These are phyloP conservation scores for Lithophane leautieri DNA, from an alignment of 2,888 invertebrate genomes.

Conservation along the genomic window DNA sequence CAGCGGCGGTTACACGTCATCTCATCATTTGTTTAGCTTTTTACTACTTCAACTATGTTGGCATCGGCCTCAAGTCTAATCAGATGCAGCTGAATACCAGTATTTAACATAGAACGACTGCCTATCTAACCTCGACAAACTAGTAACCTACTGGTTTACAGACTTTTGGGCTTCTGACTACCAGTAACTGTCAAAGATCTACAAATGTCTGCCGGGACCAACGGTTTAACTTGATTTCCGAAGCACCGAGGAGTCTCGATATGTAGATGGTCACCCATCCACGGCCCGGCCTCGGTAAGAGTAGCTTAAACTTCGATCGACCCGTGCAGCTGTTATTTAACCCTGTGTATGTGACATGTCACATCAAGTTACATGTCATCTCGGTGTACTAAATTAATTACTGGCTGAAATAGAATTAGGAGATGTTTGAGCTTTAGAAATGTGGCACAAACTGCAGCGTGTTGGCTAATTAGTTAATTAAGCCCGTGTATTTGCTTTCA, in stretches of 20 bases:
- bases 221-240: neutral
- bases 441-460: conserved; percentile 25
- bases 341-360: too few species aligned
- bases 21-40: neutral
- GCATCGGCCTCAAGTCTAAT: neutral
- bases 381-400: conserved; percentile 44
- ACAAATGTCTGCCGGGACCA: neutral
- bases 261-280: neutral
- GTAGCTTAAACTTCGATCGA: neutral
- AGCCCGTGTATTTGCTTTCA: conserved; percentile 41
- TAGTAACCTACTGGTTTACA: neutral
- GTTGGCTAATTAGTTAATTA: conserved; percentile 49
- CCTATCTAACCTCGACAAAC: neutral
- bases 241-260: neutral
- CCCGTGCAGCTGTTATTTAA: too few species aligned
- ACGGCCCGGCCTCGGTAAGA: too few species aligned
- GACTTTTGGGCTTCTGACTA: neutral
- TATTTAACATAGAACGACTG: neutral
- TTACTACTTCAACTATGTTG: neutral
- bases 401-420: conserved; percentile 27
- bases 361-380: conserved; percentile 4
- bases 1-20: conserved; percentile 4
- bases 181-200: neutral
- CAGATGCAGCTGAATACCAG: neutral
- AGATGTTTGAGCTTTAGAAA: conserved; percentile 38